Percentiles rank a stretch among this genome's conserved stretches.
These are phyloP conservation scores for Drosophila colorata DNA, from an alignment of 2,888 invertebrate genomes.

Conservation along the genomic window DNA sequence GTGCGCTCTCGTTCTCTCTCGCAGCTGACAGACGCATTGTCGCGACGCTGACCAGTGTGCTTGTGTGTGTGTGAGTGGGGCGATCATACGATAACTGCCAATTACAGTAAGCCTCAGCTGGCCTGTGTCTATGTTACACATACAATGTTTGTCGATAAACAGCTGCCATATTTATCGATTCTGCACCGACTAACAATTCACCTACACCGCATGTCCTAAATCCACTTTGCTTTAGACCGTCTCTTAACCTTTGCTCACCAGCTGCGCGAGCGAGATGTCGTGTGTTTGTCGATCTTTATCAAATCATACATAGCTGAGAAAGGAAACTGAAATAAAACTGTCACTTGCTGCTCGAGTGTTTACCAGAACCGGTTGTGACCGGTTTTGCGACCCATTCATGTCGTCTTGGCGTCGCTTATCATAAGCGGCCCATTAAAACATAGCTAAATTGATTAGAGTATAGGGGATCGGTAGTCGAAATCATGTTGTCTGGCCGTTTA, in stretches of 20 bases:
- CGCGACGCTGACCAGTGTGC: constrained; percentile 50
- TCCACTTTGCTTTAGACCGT: neutral
- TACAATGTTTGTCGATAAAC: constrained; percentile 41
- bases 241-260: constrained; percentile 51
- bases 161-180: constrained; percentile 18
- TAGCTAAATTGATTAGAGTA: constrained; percentile 38
- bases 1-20: constrained; percentile 29
- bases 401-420: constrained; percentile 37
- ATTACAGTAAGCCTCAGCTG: constrained; percentile 37
- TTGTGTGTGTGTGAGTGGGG: constrained; percentile 6
- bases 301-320: constrained; percentile 34
- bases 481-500: constrained; percentile 27
- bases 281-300: constrained; percentile 46
- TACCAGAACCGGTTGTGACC: constrained; percentile 49
- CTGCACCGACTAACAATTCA: constrained; percentile 48
- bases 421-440: constrained; percentile 29
- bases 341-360: constrained; percentile 34
- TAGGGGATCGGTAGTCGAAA: constrained; percentile 29
- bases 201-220: constrained; percentile 31
- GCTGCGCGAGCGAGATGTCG: constrained; percentile 20
- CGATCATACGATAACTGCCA: constrained; percentile 67
- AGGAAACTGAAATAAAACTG: constrained; percentile 18
- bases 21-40: constrained; percentile 47
- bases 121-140: constrained; percentile 24
- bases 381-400: constrained; percentile 50